Evolutionary conservation across 1,140 invertebrate genomes (phyloP).

Genomic region (Colletes gigas): DNA sequence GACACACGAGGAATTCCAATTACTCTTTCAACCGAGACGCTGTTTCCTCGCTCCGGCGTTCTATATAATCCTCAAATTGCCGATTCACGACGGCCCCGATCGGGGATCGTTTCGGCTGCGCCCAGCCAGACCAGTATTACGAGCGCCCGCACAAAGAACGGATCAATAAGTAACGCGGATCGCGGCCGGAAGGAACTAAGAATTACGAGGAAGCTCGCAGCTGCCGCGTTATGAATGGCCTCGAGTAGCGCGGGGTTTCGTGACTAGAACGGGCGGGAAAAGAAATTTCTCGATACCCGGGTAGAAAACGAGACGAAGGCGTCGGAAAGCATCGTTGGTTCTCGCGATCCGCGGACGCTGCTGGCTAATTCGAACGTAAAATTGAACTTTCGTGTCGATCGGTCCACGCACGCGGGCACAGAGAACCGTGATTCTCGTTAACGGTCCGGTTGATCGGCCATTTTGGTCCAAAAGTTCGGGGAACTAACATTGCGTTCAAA

Average conservation of each 20-base stretch:
- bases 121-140: not conserved
- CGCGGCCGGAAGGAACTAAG: not conserved
- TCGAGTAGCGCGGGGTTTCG: not conserved
- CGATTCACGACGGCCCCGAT: slow-evolving; percentile 15
- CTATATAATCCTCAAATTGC: slow-evolving; percentile 14
- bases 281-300: slow-evolving; percentile 3
- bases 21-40: not conserved
- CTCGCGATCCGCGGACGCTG: not conserved
- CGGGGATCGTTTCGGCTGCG: slow-evolving; percentile 6
- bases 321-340: not conserved
- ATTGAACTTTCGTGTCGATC: slow-evolving; percentile 22
- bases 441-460: too few relatives aligned
- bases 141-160: not conserved
- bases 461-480: too few relatives aligned
- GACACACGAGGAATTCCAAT: slow-evolving; percentile 25
- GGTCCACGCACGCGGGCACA: too few relatives aligned
- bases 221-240: slow-evolving; percentile 21
- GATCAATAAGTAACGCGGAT: slow-evolving; percentile 14
- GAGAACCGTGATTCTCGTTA: too few relatives aligned
- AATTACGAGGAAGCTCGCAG: not conserved
- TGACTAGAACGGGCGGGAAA: not conserved
- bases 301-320: not conserved
- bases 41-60: not conserved
- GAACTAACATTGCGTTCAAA: too few relatives aligned
- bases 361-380: slow-evolving; percentile 20